These are phyloP conservation scores for Ectemnius lituratus DNA, from an alignment of 2,888 invertebrate species.

Conservation along the genomic window DNA sequence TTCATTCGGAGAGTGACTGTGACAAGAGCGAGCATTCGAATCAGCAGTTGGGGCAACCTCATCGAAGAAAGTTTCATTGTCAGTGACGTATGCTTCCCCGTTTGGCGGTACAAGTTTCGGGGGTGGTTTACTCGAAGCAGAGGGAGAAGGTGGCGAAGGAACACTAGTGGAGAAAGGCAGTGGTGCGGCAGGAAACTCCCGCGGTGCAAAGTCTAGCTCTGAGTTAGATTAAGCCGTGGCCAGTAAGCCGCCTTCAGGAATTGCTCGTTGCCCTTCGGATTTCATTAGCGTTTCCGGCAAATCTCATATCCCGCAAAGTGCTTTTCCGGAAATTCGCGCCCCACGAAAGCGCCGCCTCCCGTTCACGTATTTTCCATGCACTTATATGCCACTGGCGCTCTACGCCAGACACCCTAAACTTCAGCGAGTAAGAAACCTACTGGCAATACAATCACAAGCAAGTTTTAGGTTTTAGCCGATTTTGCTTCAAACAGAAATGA, in stretches of 20 bases:
- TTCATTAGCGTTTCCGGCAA: slow-evolving; percentile 73
- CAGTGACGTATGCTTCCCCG: slow-evolving; percentile 71
- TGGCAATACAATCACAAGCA: no score
- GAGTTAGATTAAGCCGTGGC: slow-evolving; percentile 75
- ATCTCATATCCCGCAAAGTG: slow-evolving; percentile 69
- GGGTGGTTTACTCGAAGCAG: slow-evolving; percentile 67
- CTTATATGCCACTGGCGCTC: no score
- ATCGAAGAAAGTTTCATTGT: slow-evolving; percentile 74
- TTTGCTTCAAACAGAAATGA: no score
- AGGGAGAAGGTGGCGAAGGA: no score
- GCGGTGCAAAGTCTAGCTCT: slow-evolving; percentile 70
- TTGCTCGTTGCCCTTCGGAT: slow-evolving; percentile 74
- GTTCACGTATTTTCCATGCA: no score
- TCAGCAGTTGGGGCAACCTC: slow-evolving; percentile 69
- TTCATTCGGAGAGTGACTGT: slow-evolving; percentile 28
- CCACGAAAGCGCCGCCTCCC: slow-evolving; percentile 20
- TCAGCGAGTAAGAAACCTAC: no score
- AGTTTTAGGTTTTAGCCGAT: no score
- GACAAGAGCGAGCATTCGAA: slow-evolving; percentile 56
- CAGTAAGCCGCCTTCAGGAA: slow-evolving; percentile 75
- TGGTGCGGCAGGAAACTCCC: slow-evolving; percentile 64
- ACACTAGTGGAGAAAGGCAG: no score
- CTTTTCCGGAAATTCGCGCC: slow-evolving; percentile 63
- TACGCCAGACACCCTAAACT: no score
- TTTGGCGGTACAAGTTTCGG: slow-evolving; percentile 72